Conservation (phyloP, 2,888 invertebrate species). For the Lasioglossum marginatum region DNA sequence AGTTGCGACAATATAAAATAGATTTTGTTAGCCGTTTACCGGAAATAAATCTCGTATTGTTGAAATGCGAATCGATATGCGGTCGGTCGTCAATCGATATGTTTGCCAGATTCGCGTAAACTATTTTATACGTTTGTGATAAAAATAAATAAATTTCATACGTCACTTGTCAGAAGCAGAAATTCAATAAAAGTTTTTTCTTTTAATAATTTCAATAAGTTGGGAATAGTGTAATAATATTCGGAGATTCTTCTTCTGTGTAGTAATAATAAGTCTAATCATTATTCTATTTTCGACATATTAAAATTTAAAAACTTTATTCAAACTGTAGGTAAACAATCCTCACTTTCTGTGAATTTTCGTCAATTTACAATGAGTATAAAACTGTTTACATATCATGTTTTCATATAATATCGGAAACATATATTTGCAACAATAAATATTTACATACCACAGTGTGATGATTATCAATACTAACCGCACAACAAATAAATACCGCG, state of each 20-base stretch:
- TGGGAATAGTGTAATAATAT: no score
- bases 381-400: background rate
- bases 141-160: background rate
- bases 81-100: background rate
- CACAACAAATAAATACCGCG: background rate
- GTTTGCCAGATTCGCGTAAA: background rate
- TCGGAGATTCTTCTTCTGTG: no score
- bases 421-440: background rate
- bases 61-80: background rate
- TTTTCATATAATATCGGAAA: background rate
- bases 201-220: background rate
- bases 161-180: background rate
- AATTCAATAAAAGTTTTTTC: background rate
- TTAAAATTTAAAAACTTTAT: background rate
- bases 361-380: background rate
- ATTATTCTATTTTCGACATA: no score
- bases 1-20: background rate
- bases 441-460: background rate
- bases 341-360: background rate
- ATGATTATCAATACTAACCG: background rate
- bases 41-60: background rate
- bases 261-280: no score
- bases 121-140: background rate
- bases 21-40: constrained; percentile 1
- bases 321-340: background rate